phyloP scores from a whole-genome alignment of 2,113 vertebrate species.

The Gila orcuttii region DNA sequence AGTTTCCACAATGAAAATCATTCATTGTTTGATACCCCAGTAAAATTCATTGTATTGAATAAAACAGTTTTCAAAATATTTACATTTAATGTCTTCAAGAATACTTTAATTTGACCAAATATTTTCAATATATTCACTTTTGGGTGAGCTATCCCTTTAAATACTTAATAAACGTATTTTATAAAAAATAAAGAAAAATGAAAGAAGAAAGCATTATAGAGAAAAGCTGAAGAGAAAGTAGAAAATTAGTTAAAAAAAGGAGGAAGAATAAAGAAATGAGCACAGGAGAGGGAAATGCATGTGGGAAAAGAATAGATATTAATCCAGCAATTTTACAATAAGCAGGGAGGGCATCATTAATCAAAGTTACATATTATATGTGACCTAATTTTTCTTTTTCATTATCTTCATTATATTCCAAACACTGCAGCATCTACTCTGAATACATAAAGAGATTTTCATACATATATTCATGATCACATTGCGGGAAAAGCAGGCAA shows the following conservation, averaged over 20 bases:
- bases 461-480: conserved; percentile 61
- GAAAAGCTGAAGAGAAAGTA: not conserved
- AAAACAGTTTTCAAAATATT: not conserved
- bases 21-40: not conserved
- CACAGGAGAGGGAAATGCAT: not conserved
- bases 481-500: conserved; percentile 46
- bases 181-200: not conserved
- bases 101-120: not conserved
- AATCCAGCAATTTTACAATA: conserved; percentile 31
- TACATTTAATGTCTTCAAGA: not conserved
- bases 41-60: not conserved
- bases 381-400: conserved; percentile 57
- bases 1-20: not conserved
- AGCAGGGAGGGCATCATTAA: conserved; percentile 49
- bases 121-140: not conserved
- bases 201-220: not conserved
- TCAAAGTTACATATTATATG: conserved; percentile 43
- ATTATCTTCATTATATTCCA: conserved; percentile 48
- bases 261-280: not conserved
- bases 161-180: too few relatives aligned
- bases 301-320: not conserved
- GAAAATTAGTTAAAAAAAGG: not conserved
- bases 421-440: conserved; percentile 24
- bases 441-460: conserved; percentile 56
- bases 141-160: not conserved